Evolutionary conservation across 1,140 invertebrate genomes (phyloP).

Genomic region (Heliothis subflexa): DNA sequence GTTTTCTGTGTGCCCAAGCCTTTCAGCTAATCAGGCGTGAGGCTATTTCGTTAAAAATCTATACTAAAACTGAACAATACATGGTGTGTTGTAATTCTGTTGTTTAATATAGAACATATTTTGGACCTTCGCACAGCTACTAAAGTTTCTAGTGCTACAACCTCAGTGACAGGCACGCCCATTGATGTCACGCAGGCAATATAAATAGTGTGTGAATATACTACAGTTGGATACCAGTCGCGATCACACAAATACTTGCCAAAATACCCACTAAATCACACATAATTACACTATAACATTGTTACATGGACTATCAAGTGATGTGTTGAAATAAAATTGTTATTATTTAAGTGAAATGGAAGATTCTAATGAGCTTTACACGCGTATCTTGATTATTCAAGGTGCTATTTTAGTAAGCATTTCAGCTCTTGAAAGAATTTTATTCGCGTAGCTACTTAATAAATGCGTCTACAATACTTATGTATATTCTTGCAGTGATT

Average conservation of each 20-base stretch:
- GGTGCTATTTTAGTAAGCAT: not conserved
- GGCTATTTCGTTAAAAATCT: not conserved
- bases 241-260: constrained; percentile 32
- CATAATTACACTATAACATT: constrained; percentile 31
- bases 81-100: not conserved
- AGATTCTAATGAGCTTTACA: constrained; percentile 30
- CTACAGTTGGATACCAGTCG: constrained; percentile 4
- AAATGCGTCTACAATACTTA: not conserved
- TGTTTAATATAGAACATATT: not conserved
- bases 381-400: constrained; percentile 12
- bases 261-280: constrained; percentile 36
- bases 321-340: constrained; percentile 27
- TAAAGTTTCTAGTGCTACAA: constrained; percentile 26
- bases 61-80: constrained; percentile 6
- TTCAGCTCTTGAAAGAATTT: constrained; percentile 35
- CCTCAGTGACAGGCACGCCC: constrained; percentile 29
- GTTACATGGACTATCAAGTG: constrained; percentile 20
- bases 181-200: constrained; percentile 23
- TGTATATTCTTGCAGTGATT: no score
- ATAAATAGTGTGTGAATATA: constrained; percentile 34
- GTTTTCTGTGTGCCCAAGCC: no score
- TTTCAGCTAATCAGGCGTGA: no score
- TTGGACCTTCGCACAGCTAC: not conserved
- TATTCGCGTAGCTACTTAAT: constrained; percentile 18
- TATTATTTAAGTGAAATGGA: constrained; percentile 7